Percentiles rank a stretch among this genome's conserved stretches.
These are phyloP conservation scores for Varanus komodoensis DNA, from an alignment of 2,113 vertebrate species.

Conservation along the genomic window DNA sequence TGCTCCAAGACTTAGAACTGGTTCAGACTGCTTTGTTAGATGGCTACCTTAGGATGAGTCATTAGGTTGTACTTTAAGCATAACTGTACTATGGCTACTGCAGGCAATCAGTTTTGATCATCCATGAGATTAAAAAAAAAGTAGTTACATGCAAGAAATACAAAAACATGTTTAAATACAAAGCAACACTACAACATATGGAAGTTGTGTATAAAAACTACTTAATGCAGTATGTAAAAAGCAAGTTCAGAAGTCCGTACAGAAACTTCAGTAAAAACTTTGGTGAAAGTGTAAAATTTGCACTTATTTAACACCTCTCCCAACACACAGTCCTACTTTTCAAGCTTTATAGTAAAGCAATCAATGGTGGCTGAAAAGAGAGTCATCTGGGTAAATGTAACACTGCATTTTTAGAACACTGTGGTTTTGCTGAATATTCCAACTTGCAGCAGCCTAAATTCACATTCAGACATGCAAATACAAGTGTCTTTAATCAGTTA, in stretches of 20 bases:
- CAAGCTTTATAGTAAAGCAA: slow-evolving; percentile 68
- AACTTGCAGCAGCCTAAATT: slow-evolving; percentile 15
- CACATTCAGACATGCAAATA: slow-evolving; percentile 21
- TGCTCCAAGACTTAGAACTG: neutral
- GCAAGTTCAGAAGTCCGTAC: slow-evolving; percentile 66
- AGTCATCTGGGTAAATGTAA: slow-evolving; percentile 63
- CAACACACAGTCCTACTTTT: slow-evolving; percentile 58
- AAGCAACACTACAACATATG: slow-evolving; percentile 64
- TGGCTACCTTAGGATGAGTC: neutral
- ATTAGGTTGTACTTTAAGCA: neutral
- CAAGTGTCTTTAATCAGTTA: slow-evolving; percentile 38
- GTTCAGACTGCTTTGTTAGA: neutral
- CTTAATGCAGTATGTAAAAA: slow-evolving; percentile 64
- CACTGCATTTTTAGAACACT: slow-evolving; percentile 22
- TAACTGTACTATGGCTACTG: neutral
- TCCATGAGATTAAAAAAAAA: slow-evolving; percentile 20
- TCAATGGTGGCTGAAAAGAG: slow-evolving; percentile 57
- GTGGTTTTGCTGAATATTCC: slow-evolving; percentile 44
- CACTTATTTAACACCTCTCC: slow-evolving; percentile 9
- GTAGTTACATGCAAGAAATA: slow-evolving; percentile 43
- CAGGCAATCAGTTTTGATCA: slow-evolving; percentile 29
- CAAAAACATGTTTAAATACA: slow-evolving; percentile 59
- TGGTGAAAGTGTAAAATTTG: slow-evolving; percentile 62
- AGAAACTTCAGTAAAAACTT: slow-evolving; percentile 79
- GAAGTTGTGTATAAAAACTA: slow-evolving; percentile 62